Evolutionary conservation across 1,140 invertebrate genomes (phyloP).

Genomic region (Drosophila ercepeae): DNA sequence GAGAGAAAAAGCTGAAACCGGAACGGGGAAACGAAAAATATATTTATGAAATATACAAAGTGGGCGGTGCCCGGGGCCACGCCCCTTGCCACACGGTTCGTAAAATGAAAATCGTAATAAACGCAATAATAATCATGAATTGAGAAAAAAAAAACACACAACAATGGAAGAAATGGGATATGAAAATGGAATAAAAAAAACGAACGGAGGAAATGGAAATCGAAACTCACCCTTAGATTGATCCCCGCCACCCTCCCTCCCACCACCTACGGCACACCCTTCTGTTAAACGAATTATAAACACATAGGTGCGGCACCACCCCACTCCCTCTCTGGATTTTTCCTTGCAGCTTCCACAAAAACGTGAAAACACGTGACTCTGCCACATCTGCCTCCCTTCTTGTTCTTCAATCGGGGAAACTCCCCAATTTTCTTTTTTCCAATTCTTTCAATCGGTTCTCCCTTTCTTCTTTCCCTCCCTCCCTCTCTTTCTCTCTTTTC

Average conservation of each 20-base stretch:
- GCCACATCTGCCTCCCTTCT: slow-evolving; percentile 29
- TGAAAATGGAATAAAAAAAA: slow-evolving; percentile 5
- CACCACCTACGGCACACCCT: not conserved
- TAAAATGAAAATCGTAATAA: slow-evolving; percentile 75
- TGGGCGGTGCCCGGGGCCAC: slow-evolving; percentile 53
- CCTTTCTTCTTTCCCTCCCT: not conserved
- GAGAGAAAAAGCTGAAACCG: slow-evolving; percentile 75
- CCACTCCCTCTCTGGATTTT: not conserved
- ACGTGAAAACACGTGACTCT: slow-evolving; percentile 41
- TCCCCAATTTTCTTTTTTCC: slow-evolving; percentile 3
- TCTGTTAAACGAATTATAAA: slow-evolving; percentile 63
- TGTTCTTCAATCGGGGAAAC: slow-evolving; percentile 8
- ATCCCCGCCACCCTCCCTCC: slow-evolving; percentile 3
- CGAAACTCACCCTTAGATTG: slow-evolving; percentile 57
- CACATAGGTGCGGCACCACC: slow-evolving; percentile 34
- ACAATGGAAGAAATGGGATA: slow-evolving; percentile 36
- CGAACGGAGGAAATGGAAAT: slow-evolving; percentile 43
- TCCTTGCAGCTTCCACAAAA: slow-evolving; percentile 22
- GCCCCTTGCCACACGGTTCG: slow-evolving; percentile 61
- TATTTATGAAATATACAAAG: slow-evolving; percentile 39
- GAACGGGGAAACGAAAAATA: slow-evolving; percentile 47
- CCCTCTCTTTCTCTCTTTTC: not conserved
- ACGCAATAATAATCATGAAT: slow-evolving; percentile 75
- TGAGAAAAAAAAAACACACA: slow-evolving; percentile 39
- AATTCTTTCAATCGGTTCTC: not conserved